Conservation (phyloP, 1,140 invertebrate genomes). For the Octopus bimaculoides region DNA sequence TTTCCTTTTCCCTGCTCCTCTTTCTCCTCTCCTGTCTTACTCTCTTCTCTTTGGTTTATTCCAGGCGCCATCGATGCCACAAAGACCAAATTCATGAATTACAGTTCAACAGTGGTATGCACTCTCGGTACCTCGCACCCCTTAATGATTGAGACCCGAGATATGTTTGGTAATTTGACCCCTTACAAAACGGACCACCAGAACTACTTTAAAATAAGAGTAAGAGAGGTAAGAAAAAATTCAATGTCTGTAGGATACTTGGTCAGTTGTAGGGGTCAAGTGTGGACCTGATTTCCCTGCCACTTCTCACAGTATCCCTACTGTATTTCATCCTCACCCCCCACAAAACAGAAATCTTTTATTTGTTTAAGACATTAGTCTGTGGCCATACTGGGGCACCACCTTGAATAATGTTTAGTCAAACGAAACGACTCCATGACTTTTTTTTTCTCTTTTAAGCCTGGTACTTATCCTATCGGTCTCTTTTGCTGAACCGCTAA, state of each 20-base stretch:
- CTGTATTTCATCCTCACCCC: too few species aligned
- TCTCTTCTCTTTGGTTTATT: slow-evolving; percentile 28
- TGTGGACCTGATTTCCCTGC: too few species aligned
- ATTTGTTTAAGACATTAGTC: too few species aligned
- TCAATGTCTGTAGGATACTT: not conserved
- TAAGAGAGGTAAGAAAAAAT: slow-evolving; percentile 45
- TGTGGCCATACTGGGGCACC: too few species aligned
- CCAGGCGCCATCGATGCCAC: slow-evolving; percentile 78
- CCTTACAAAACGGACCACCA: slow-evolving; percentile 64
- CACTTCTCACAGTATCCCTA: too few species aligned
- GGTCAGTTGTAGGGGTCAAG: too few species aligned
- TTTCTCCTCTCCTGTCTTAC: not conserved
- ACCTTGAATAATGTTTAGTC: too few species aligned
- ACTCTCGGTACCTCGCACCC: slow-evolving; percentile 73
- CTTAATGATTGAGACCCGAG: slow-evolving; percentile 82
- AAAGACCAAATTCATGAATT: slow-evolving; percentile 80
- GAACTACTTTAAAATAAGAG: slow-evolving; percentile 61
- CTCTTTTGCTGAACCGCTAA: too few species aligned
- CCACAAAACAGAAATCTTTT: too few species aligned
- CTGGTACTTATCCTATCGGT: too few species aligned
- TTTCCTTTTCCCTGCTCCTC: not conserved
- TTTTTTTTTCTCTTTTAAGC: too few species aligned
- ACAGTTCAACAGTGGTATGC: slow-evolving; percentile 83
- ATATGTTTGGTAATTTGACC: slow-evolving; percentile 85
- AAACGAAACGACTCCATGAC: too few species aligned